These are phyloP conservation scores for Acromyrmex charruanus DNA, from an alignment of 1,140 invertebrate genomes.

Conservation along the genomic window DNA sequence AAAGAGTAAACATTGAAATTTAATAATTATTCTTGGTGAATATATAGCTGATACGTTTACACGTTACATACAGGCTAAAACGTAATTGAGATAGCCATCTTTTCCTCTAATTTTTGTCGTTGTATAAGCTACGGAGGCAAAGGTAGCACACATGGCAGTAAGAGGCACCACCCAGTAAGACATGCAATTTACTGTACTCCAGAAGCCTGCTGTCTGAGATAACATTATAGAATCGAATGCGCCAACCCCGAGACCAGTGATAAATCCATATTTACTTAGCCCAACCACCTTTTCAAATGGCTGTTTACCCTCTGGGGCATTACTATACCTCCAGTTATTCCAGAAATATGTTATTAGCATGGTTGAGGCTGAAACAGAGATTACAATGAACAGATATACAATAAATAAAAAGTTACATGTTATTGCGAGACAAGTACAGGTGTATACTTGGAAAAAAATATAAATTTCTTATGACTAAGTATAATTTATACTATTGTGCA, in stretches of 20 bases:
- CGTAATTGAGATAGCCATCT: slow-evolving; percentile 87
- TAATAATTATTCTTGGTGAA: not conserved
- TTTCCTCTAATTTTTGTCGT: slow-evolving; percentile 88
- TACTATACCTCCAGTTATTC: slow-evolving; percentile 87
- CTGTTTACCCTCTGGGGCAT: slow-evolving; percentile 91
- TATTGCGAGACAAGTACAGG: no score
- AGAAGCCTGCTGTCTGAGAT: slow-evolving; percentile 87
- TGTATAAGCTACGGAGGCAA: slow-evolving; percentile 88
- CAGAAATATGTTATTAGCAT: not conserved
- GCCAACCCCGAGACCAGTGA: slow-evolving; percentile 82
- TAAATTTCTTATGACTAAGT: not conserved
- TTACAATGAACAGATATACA: not conserved
- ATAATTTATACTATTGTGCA: not conserved
- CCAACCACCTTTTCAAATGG: slow-evolving; percentile 88
- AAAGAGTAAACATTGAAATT: slow-evolving; percentile 44
- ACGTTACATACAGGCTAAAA: slow-evolving; percentile 75
- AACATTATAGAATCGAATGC: slow-evolving; percentile 88
- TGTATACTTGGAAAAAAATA: no score
- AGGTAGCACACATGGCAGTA: slow-evolving; percentile 89
- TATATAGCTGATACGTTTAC: not conserved
- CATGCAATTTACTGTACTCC: slow-evolving; percentile 84
- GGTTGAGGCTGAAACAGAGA: slow-evolving; percentile 21
- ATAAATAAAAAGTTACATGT: not conserved
- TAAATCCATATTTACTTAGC: slow-evolving; percentile 87
- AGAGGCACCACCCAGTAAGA: slow-evolving; percentile 88